Percentiles rank a stretch among this genome's conserved stretches.
These are phyloP conservation scores for Hylomyscus alleni DNA, from an alignment of 2,797 vertebrate genomes.

Conservation along the genomic window DNA sequence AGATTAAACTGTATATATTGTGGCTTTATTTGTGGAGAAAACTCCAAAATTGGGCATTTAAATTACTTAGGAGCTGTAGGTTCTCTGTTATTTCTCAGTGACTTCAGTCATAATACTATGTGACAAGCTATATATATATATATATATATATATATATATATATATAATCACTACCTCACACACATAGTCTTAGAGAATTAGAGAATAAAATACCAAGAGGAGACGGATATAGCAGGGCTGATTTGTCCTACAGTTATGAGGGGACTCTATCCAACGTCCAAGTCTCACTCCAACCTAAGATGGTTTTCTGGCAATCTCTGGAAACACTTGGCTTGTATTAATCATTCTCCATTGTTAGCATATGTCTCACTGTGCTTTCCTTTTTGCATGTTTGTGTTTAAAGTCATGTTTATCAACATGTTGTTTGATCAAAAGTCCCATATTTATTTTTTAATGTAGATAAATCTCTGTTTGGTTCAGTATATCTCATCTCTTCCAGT, in stretches of 20 bases:
- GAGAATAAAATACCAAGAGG: neutral
- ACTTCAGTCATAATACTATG: too few relatives aligned
- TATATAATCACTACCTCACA: fast-evolving
- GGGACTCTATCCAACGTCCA: fast-evolving
- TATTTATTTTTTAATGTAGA: neutral
- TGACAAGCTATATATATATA: too few relatives aligned
- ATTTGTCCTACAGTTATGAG: neutral
- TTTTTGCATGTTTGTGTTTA: too few relatives aligned
- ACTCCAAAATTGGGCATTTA: neutral
- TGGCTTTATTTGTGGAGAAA: neutral
- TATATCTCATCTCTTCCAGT: fast-evolving
- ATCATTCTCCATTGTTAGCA: fast-evolving
- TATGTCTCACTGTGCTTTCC: neutral
- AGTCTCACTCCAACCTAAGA: fast-evolving
- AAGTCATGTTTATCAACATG: neutral
- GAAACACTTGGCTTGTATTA: neutral
- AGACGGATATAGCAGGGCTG: fast-evolving
- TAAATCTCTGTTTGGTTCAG: fast-evolving
- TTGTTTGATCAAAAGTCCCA: neutral
- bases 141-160: too few relatives aligned
- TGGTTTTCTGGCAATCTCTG: neutral
- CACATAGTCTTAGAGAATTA: neutral
- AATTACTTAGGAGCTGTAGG: too few relatives aligned
- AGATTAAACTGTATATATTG: neutral
- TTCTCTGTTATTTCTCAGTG: neutral